Percentiles rank a stretch among this genome's conserved stretches.
These are phyloP conservation scores for Nemurella pictetii DNA, from an alignment of 2,888 invertebrate genomes.

Conservation along the genomic window DNA sequence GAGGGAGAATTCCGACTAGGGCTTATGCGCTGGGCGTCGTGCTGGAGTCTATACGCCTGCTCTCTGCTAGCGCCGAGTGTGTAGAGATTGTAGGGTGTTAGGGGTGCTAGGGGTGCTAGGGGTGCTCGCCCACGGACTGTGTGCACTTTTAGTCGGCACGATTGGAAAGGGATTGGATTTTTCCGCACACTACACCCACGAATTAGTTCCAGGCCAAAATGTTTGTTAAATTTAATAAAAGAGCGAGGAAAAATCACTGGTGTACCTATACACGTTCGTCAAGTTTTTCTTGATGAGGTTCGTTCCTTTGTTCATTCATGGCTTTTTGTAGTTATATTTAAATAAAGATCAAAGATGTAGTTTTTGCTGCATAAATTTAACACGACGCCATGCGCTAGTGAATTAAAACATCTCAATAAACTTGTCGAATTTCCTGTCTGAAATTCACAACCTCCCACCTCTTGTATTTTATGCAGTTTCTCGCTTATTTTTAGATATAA, in stretches of 20 bases:
- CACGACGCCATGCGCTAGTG: background rate
- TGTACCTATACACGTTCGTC: too few relatives aligned
- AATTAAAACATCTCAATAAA: background rate
- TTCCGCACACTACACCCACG: background rate
- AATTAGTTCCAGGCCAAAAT: background rate
- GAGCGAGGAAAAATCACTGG: background rate
- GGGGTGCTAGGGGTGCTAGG: background rate
- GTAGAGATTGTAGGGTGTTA: background rate
- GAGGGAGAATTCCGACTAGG: background rate
- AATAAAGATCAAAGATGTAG: background rate
- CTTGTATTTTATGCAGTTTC: background rate
- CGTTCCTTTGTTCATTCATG: background rate
- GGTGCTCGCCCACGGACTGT: background rate
- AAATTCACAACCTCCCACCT: background rate
- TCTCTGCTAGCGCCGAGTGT: background rate
- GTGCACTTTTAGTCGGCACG: background rate
- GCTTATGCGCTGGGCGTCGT: background rate
- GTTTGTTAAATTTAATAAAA: background rate
- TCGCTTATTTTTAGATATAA: background rate
- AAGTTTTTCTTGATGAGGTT: background rate
- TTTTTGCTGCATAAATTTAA: background rate
- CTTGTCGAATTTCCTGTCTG: background rate
- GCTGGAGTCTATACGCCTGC: too few relatives aligned
- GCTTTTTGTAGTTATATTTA: background rate
- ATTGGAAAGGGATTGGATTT: background rate